A percentile compares a stretch with the other conserved stretches of the same genome.
Conservation (phyloP, 2,888 invertebrate genomes). For the Plemyria rubiginata region DNA sequence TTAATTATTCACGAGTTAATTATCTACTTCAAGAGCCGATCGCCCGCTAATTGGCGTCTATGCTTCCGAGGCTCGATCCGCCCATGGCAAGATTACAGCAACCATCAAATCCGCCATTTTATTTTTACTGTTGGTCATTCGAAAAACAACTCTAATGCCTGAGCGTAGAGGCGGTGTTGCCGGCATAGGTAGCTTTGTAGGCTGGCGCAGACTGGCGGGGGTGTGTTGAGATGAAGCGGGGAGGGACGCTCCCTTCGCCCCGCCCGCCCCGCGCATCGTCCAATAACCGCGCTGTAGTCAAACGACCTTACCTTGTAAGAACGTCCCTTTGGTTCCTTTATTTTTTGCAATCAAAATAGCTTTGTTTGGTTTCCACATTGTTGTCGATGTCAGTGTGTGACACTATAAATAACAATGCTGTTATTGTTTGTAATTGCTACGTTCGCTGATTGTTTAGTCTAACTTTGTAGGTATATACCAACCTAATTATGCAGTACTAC, state of each 20-base stretch:
- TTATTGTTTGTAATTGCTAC: background rate
- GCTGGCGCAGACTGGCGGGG: constrained; percentile 64
- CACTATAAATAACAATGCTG: constrained; percentile 7
- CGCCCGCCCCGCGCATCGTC: constrained; percentile 72
- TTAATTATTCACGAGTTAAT: constrained; percentile 70
- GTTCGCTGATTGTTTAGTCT: background rate
- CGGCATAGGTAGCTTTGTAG: constrained; percentile 66
- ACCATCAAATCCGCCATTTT: constrained; percentile 68
- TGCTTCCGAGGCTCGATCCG: constrained; percentile 75
- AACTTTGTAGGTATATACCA: background rate
- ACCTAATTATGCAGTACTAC: background rate
- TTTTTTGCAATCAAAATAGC: constrained; percentile 57
- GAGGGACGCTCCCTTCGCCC: constrained; percentile 71
- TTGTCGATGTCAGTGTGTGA: constrained; percentile 22
- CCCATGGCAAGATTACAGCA: constrained; percentile 81
- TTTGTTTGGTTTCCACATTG: constrained; percentile 52
- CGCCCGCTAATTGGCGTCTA: constrained; percentile 78
- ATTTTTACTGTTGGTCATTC: constrained; percentile 44
- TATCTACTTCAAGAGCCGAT: constrained; percentile 61
- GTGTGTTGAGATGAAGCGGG: constrained; percentile 71
- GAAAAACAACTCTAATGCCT: constrained; percentile 56
- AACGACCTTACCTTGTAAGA: constrained; percentile 79
- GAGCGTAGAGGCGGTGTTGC: constrained; percentile 55
- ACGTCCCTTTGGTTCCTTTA: constrained; percentile 76
- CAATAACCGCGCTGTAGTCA: constrained; percentile 70